Conservation (phyloP, 2,888 invertebrate species). For the Bruchidius siliquastri region DNA sequence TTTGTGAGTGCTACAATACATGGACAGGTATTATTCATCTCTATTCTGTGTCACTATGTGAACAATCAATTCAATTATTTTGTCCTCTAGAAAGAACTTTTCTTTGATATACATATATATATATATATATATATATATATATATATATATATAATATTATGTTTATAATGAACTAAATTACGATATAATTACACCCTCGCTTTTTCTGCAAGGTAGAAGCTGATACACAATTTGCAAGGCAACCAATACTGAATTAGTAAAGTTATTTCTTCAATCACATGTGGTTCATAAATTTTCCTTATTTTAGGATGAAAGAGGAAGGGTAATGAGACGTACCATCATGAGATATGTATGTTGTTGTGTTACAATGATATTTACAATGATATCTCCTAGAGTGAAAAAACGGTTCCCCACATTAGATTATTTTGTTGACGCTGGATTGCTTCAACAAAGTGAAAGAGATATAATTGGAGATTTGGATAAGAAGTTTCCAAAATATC, state of each 20-base stretch:
- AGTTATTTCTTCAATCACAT: conserved; percentile 1
- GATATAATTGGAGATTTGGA: conserved; percentile 74
- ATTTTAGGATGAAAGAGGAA: conserved; percentile 70
- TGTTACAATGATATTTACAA: conserved; percentile 80
- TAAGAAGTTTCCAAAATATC: conserved; percentile 74
- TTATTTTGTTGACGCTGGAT: conserved; percentile 80
- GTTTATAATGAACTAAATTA: too few relatives aligned
- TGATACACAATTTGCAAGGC: too few relatives aligned
- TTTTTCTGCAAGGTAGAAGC: too few relatives aligned
- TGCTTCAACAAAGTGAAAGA: conserved; percentile 77
- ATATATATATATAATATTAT: too few relatives aligned
- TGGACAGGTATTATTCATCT: conserved; percentile 57
- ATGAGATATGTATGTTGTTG: conserved; percentile 81
- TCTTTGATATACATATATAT: too few relatives aligned
- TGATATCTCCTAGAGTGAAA: conserved; percentile 83
- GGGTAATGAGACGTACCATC: conserved; percentile 77
- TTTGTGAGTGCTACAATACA: conserved; percentile 80
- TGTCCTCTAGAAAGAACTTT: too few relatives aligned
- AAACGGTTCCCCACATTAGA: conserved; percentile 81
- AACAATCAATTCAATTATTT: too few relatives aligned
- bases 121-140: too few relatives aligned
- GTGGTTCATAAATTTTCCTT: background rate
- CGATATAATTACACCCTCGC: too few relatives aligned
- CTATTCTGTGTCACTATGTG: background rate
- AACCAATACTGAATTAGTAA: too few relatives aligned